Base-by-base conservation (phyloP, 2,113 vertebrate species). In the Catharus fuscescens region DNA sequence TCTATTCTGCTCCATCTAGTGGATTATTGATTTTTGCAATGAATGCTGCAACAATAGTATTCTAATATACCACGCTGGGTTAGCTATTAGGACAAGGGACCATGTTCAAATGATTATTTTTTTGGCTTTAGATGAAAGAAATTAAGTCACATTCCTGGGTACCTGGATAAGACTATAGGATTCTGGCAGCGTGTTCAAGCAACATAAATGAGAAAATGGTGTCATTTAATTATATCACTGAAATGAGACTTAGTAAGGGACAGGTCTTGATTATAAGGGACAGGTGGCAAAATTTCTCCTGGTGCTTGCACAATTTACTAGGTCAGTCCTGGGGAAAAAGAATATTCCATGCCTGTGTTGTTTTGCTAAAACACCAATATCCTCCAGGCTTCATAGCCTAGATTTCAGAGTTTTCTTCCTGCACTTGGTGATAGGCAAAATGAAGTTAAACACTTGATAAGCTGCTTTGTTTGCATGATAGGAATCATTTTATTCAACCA, bases 1-100 rank as follows among this genome's bases (percentile, higher is more conserved):
- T 97, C 95, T 59, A 92, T 85, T 94, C 96, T 97, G 96, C 96
- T 97, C 97, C 97, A 97, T 97, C 97, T 97, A 97, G 94, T 97
- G 97, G 97, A 97, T 94, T 74, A 86, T 92, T 92, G 92, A 88
- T 90, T 90, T 96, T 84, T 91, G 93, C 95, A 96, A 90, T 69
- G 72, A 64, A 62, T 67, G 45, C 60, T 95, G 78, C 93, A 76
- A 59, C 44, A 48, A 88, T n/a, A 87, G 80, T 67, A 88, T 79
- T 86, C 76, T 82, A 82, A 80, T 96, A 92, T 4, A 59, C 29
- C 62, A 47, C 28, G 42, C 80, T 76, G 74, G 32, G 38, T 79
- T 83, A 97, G 73, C 92, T 92, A 91, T 90, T 66, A 96, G 85
- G 70, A 29, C 72, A 19, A 74, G 65, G 42, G 69, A 95, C 60